phyloP scores from a whole-genome alignment of 2,888 invertebrate genomes.

The Notodonta ziczac region DNA sequence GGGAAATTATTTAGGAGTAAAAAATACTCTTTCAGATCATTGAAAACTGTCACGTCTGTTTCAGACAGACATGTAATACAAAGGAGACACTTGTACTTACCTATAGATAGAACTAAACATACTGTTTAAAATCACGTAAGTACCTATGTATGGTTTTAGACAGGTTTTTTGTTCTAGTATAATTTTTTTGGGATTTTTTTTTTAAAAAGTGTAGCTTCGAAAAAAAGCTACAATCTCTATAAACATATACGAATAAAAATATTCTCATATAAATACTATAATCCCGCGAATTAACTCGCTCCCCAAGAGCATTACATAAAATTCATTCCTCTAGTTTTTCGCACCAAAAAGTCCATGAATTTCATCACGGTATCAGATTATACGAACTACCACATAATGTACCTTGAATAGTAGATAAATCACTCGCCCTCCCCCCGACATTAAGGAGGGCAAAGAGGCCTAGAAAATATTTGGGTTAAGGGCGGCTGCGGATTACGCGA shows the following conservation, averaged over 20 bases:
- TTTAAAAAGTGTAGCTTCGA: too few species aligned
- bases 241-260: too few species aligned
- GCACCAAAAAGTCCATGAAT: conserved; percentile 32
- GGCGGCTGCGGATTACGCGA: conserved; percentile 35
- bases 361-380: conserved; percentile 52
- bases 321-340: conserved; percentile 7
- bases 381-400: conserved; percentile 54
- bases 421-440: conserved; percentile 48
- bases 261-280: neutral
- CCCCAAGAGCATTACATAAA: neutral
- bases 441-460: conserved; percentile 48
- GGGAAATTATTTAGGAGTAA: neutral
- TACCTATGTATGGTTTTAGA: too few species aligned
- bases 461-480: conserved; percentile 57
- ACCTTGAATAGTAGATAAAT: conserved; percentile 65
- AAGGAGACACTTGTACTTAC: too few species aligned
- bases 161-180: too few species aligned
- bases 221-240: too few species aligned
- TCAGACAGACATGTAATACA: neutral
- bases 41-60: neutral
- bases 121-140: too few species aligned
- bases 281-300: neutral
- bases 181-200: too few species aligned
- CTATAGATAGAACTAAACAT: too few species aligned
- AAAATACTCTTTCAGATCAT: neutral